Evolutionary conservation across 2,888 invertebrate genomes (phyloP), one percentile per base, ranked within the genome.

Genomic region (Drosophila nr. perissopoda): DNA sequence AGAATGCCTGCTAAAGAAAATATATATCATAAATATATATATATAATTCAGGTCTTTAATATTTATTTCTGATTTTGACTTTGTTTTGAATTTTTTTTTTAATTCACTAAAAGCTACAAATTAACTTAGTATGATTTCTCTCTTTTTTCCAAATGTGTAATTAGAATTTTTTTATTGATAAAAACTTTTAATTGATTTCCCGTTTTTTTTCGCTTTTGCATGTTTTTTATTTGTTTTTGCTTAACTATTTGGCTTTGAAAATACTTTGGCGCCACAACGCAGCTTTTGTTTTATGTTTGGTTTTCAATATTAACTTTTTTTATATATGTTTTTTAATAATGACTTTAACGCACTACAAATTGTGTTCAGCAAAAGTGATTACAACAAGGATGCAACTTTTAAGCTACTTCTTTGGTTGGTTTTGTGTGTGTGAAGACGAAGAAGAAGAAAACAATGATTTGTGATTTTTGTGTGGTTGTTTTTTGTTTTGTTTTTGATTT

Each of bases 191-290:
- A 67, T 61, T 56, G 48, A 58, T 63, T 67, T 65, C 58, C 25
- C 38, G 27, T 25, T 5, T 34, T 63, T 68, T 48, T 69, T 52
- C 25, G 42, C 38, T 34, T 25, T 36, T 27, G 49, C 4, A 54
- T 34, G 36, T 21, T 69, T 52, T 42, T 45, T 42, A 2, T 45
- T 45, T 25, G 25, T 45, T n/a, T 80, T 72, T 84, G 80, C 91
- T 90, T 89, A 90, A 90, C 91, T 90, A 90, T 90, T 90, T 90
- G 90, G 90, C 91, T 90, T 90, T 88, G 80, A 87, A 86, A 87
- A 79, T 89, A 87, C 82, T 90, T 89, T 82, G 83, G 84, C 83
- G 80, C 78, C 74, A 78, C 80, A 77, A 74, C 59, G 80, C 76
- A 90, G 89, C 87, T 83, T 64, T 62, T 82, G 71, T 86, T 83